Conservation (phyloP, 2,113 vertebrate species). For the Turnix velox region DNA sequence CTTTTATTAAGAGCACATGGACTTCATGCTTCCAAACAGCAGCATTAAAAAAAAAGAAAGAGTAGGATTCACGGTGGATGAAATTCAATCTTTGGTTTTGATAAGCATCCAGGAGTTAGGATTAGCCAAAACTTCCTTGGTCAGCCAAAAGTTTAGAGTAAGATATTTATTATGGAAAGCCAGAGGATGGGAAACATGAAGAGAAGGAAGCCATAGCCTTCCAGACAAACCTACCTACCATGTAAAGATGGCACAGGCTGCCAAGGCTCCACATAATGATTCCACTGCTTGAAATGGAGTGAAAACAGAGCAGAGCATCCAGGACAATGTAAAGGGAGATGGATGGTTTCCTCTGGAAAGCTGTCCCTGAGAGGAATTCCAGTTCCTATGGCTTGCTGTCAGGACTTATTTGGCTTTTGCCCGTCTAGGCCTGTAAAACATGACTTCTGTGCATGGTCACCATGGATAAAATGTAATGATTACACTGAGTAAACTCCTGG, state of each 20-base stretch:
- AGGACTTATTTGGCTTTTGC: not conserved
- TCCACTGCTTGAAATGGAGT: not conserved
- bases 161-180: conserved; percentile 25
- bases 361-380: not conserved
- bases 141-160: conserved; percentile 40
- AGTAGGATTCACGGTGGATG: conserved; percentile 17
- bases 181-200: not conserved
- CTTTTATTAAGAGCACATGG: conserved; percentile 51
- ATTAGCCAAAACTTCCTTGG: conserved; percentile 39
- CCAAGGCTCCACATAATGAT: not conserved
- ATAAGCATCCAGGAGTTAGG: conserved; percentile 47
- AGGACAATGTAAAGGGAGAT: not conserved
- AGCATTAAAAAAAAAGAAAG: conserved; percentile 63
- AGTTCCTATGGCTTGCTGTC: not conserved
- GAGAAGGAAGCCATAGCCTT: not conserved
- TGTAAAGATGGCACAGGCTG: not conserved
- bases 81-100: conserved; percentile 56
- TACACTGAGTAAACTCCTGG: not conserved
- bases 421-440: not conserved
- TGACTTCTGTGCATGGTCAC: not conserved
- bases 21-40: conserved; percentile 30
- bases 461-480: not conserved
- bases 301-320: not conserved
- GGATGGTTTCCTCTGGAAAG: not conserved
- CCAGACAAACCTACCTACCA: not conserved